Percentiles rank a stretch among this genome's conserved stretches.
These are phyloP conservation scores for Paedocypris micromegethes DNA, from an alignment of 2,797 vertebrate species.

Conservation along the genomic window DNA sequence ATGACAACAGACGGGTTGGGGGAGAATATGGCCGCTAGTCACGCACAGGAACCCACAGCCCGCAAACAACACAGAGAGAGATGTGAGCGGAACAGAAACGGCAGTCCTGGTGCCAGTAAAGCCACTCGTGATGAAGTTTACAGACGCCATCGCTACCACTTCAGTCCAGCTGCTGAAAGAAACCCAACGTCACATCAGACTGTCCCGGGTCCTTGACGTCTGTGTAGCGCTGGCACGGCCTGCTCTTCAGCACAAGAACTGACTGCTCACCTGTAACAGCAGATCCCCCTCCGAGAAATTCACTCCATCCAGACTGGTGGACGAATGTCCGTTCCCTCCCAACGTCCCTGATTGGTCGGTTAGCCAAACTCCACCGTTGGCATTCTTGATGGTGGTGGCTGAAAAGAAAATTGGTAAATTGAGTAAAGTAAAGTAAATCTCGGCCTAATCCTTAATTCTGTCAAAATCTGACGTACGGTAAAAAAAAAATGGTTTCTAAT, in stretches of 20 bases:
- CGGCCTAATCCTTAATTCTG: not conserved
- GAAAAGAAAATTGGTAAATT: not conserved
- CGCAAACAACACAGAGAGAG: slow-evolving; percentile 43
- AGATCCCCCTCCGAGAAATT: slow-evolving; percentile 67
- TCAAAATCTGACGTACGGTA: not conserved
- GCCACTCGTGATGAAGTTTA: slow-evolving; percentile 22
- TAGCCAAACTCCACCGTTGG: slow-evolving; percentile 50
- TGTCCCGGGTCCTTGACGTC: too few species aligned
- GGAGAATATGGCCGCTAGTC: slow-evolving; percentile 45
- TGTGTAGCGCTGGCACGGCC: too few species aligned
- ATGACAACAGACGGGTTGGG: slow-evolving; percentile 37
- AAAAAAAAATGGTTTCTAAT: not conserved
- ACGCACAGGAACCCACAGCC: slow-evolving; percentile 46
- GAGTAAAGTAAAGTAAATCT: not conserved
- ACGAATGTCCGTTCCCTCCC: slow-evolving; percentile 46
- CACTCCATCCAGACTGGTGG: slow-evolving; percentile 62
- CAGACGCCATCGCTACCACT: slow-evolving; percentile 24
- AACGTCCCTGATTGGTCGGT: slow-evolving; percentile 34
- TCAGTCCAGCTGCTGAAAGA: too few species aligned
- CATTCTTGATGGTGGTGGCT: slow-evolving; percentile 64
- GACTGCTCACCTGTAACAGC: slow-evolving; percentile 67
- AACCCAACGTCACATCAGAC: too few species aligned
- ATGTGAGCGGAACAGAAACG: slow-evolving; percentile 16
- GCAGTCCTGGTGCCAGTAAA: slow-evolving; percentile 12
- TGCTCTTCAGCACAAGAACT: too few species aligned